Evolutionary conservation across 2,888 invertebrate species (phyloP).

Genomic region (Synergus gifuensis): DNA sequence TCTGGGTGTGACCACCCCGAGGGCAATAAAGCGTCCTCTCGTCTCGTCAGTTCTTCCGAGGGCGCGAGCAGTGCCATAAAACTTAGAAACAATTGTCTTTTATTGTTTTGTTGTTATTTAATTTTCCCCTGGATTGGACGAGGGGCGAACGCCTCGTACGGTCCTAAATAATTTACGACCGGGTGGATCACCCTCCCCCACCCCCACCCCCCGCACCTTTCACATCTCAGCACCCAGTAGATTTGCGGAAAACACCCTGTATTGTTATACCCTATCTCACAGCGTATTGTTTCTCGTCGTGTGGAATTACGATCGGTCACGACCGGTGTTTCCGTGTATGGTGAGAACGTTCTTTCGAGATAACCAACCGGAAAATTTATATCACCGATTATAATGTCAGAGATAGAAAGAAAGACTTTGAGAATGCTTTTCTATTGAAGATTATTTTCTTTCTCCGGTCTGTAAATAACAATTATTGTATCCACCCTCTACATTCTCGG

Average conservation of each 20-base stretch:
- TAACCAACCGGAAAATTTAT: constrained; percentile 38
- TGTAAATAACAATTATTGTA: constrained; percentile 37
- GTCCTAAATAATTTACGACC: constrained; percentile 76
- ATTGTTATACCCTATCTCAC: constrained; percentile 42
- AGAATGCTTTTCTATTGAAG: constrained; percentile 34
- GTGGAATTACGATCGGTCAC: constrained; percentile 49
- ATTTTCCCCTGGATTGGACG: constrained; percentile 69
- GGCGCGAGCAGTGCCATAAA: constrained; percentile 71
- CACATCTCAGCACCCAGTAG: constrained; percentile 51
- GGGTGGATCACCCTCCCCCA: constrained; percentile 39
- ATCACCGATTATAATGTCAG: constrained; percentile 35
- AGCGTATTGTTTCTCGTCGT: constrained; percentile 37
- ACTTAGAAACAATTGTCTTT: constrained; percentile 78
- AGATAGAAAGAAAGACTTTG: constrained; percentile 26
- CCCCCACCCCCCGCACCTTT: constrained; percentile 15
- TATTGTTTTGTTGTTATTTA: constrained; percentile 78
- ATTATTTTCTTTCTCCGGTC: constrained; percentile 25
- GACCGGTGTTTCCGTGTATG: constrained; percentile 15
- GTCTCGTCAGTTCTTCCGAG: constrained; percentile 61
- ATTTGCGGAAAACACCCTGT: constrained; percentile 59
- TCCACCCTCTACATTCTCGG: constrained; percentile 13
- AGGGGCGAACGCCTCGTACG: constrained; percentile 57
- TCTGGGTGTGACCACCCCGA: constrained; percentile 34
- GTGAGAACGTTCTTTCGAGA: constrained; percentile 34
- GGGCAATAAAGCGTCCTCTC: constrained; percentile 69